Conservation (phyloP, 2,113 vertebrate genomes). For the Dunckerocampus dactyliophorus region DNA sequence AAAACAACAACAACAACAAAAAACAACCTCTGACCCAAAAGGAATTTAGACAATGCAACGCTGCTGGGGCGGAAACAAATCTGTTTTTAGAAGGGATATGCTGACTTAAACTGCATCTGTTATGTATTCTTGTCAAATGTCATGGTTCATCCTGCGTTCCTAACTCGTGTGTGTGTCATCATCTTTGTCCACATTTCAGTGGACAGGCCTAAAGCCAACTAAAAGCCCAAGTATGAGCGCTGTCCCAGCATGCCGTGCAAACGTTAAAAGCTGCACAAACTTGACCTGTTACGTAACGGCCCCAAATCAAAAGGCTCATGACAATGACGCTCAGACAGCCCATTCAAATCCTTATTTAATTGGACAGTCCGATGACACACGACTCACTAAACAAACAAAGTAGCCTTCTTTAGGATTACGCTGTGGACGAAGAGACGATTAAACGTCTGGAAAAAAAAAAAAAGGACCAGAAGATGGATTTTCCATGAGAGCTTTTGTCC, state of each 20-base stretch:
- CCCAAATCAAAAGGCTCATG: slow-evolving; percentile 32
- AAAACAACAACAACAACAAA: too few relatives aligned
- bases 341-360: slow-evolving; percentile 26
- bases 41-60: neutral
- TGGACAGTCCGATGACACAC: slow-evolving; percentile 14
- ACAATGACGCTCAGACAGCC: slow-evolving; percentile 24
- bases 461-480: neutral
- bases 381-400: slow-evolving; percentile 24
- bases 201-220: slow-evolving; percentile 1
- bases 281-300: slow-evolving; percentile 14
- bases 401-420: slow-evolving; percentile 17
- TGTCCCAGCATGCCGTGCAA: slow-evolving; percentile 4
- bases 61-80: neutral
- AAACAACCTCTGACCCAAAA: neutral
- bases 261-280: neutral
- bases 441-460: slow-evolving; percentile 10
- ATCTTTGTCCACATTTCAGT: neutral
- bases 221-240: slow-evolving; percentile 3
- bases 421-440: slow-evolving; percentile 5
- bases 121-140: neutral
- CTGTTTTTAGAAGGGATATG: slow-evolving; percentile 3
- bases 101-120: neutral
- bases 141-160: neutral
- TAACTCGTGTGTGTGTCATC: slow-evolving; percentile 1
- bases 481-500: neutral